These are phyloP conservation scores for Bruchidius siliquastri DNA, from an alignment of 2,888 invertebrate genomes.

Conservation along the genomic window DNA sequence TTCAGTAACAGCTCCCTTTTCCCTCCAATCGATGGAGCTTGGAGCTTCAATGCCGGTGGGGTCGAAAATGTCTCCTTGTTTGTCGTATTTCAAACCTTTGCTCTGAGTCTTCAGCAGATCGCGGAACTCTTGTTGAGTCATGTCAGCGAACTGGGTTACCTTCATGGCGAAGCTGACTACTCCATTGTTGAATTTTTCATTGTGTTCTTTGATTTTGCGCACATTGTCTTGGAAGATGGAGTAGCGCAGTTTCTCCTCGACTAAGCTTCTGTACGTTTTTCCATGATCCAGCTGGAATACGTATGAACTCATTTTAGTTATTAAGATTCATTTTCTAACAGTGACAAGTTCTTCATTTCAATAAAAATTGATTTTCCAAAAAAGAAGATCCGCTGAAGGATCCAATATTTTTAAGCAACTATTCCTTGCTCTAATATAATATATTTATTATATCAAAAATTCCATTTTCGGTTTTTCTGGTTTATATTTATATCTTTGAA, in stretches of 20 bases:
- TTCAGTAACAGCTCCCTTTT: constrained; percentile 75
- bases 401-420: no score
- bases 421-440: no score
- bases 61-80: background rate
- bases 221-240: constrained; percentile 8
- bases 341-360: no score
- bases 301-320: no score
- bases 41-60: background rate
- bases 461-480: no score
- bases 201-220: constrained; percentile 10
- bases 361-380: no score
- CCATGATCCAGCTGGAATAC: constrained; percentile 2
- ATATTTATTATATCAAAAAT: no score
- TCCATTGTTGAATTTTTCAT: constrained; percentile 5
- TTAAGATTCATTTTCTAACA: no score
- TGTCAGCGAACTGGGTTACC: constrained; percentile 10
- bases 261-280: constrained; percentile 4
- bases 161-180: constrained; percentile 6
- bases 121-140: constrained; percentile 7
- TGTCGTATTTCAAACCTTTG: background rate
- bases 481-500: no score
- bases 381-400: no score
- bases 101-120: background rate
- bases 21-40: constrained; percentile 69
- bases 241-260: constrained; percentile 7